Percentiles rank a stretch among this genome's conserved stretches.
These are phyloP conservation scores for Cyclopterus lumpus DNA, from an alignment of 2,797 vertebrate species.

Conservation along the genomic window DNA sequence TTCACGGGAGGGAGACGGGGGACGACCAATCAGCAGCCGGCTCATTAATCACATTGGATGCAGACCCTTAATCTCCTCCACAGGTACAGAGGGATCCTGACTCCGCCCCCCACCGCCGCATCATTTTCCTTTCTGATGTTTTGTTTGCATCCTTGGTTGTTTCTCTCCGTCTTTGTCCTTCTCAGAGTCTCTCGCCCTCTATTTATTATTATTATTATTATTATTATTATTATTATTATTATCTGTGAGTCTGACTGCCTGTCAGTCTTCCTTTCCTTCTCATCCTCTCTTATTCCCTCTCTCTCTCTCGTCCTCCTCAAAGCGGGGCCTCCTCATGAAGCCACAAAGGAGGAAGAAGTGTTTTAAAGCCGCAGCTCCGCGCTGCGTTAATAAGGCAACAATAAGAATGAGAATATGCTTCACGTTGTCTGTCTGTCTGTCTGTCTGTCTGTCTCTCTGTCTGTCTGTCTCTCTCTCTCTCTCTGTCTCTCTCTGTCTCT, in stretches of 20 bases:
- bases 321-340: conserved; percentile 32
- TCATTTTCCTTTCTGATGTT: neutral
- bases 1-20: conserved; percentile 69
- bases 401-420: no score
- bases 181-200: neutral
- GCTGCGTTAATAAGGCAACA: no score
- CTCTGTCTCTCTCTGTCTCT: no score
- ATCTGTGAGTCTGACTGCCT: conserved; percentile 32
- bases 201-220: neutral
- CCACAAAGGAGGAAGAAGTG: no score
- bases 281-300: neutral
- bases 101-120: neutral
- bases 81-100: conserved; percentile 73
- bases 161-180: neutral
- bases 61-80: conserved; percentile 78
- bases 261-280: conserved; percentile 30
- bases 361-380: no score
- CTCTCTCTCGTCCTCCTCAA: neutral
- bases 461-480: no score
- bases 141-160: neutral
- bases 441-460: no score
- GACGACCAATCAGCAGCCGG: conserved; percentile 77
- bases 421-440: no score
- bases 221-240: conserved; percentile 10
- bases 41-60: conserved; percentile 81